Conservation (phyloP, 2,113 vertebrate species). For the Echinops telfairi region DNA sequence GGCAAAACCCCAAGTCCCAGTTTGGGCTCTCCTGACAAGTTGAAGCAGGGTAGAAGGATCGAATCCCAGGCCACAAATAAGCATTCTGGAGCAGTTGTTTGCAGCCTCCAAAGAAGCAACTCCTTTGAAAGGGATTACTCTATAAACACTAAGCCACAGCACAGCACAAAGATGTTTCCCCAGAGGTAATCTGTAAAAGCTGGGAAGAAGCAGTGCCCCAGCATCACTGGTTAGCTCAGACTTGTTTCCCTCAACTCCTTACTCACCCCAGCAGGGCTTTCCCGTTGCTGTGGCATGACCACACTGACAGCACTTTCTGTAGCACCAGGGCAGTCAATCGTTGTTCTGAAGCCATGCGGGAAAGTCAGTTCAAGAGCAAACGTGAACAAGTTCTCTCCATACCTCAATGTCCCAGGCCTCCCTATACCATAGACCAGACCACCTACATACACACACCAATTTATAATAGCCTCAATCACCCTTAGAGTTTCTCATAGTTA, state of each 20-base stretch:
- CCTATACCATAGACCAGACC: not conserved
- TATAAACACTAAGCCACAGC: not conserved
- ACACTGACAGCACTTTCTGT: conserved; percentile 18
- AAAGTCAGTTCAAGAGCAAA: conserved; percentile 41
- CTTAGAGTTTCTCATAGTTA: not conserved
- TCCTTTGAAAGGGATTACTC: not conserved
- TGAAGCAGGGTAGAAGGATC: not conserved
- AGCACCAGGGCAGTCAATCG: conserved; percentile 7
- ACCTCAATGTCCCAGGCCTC: not conserved
- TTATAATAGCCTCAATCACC: not conserved
- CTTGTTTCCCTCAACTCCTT: not conserved
- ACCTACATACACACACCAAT: not conserved
- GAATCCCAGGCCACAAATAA: not conserved
- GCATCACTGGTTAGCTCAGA: not conserved
- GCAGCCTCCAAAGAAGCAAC: not conserved
- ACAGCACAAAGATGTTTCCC: not conserved
- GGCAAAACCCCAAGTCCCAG: not conserved
- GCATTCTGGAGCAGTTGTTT: not conserved
- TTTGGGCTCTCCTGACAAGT: not conserved
- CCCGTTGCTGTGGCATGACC: not conserved
- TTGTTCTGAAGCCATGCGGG: not conserved
- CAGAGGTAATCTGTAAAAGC: not conserved
- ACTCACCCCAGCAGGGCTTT: not conserved
- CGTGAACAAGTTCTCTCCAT: not conserved
- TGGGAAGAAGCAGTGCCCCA: not conserved